Base-by-base conservation (phyloP, 2,797 vertebrate genomes). In the Heterohyrax brucei region DNA sequence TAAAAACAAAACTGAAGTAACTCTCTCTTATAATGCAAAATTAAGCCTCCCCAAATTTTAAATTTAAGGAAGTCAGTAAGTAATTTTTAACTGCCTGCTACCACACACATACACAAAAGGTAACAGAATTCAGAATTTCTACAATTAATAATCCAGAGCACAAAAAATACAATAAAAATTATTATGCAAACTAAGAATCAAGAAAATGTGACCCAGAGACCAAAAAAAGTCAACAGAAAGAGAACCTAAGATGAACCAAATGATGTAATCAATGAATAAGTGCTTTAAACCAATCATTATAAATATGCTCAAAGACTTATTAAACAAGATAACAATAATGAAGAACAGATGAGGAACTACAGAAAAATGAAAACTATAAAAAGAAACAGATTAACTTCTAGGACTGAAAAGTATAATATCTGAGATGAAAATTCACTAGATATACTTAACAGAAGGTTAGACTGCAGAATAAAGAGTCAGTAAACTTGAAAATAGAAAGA, bases 141-240 rank as follows among this genome's bases (percentile, higher is more conserved):
- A 61, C 16, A 80, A 90, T 70, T 84, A 86, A 78, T 68, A 86
- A 82, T 33, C 3, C 39, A 80, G 12, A 92, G 81, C 24, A 39
- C 53, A 84, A 13, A 76, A 72, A 81, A 76, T 50, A 86, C 73
- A 75, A 62, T 77, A 78, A 84, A 85, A 84, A 78, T 44, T 72
- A 85, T 19, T 64, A 75, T 18, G 78, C 90, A 50, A 91, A 7
- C 44, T 89, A 82, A 73, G 24, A 90, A 90, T n/a, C 33, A 76
- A 19, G 30, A 92, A 97, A 94, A 88, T 85, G 48, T 62, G 83
- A 92, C 28, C 24, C 48, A 88, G 75, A 89, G 44, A 86, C 9
- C 48, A 84, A 48, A 80, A 64, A 26, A 39, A 8, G 21, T 76
- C 70, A 90, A 77, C 28, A 89, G 33, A 79, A 86, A 66, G 28